These are phyloP conservation scores for Melanerpes aurifrons DNA, from an alignment of 2,113 vertebrate species.

Conservation along the genomic window DNA sequence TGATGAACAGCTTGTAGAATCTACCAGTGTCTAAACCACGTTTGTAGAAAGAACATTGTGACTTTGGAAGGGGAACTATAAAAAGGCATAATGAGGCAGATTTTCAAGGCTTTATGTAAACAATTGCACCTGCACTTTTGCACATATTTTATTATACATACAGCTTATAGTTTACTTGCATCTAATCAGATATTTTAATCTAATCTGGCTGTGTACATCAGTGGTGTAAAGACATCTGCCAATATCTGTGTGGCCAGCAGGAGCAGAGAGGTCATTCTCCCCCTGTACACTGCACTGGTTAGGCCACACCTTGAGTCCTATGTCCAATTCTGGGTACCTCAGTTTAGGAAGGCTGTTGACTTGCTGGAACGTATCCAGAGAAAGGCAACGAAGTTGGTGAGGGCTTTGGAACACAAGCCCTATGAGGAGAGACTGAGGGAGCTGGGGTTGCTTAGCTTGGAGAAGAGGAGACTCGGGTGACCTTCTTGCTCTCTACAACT, in stretches of 20 bases:
- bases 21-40: not conserved
- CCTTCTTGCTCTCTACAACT: too few relatives aligned
- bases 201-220: not conserved
- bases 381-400: too few relatives aligned
- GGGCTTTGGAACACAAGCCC: too few relatives aligned
- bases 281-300: too few relatives aligned
- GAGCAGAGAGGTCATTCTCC: too few relatives aligned
- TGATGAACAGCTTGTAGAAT: not conserved
- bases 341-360: too few relatives aligned
- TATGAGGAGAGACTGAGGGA: too few relatives aligned
- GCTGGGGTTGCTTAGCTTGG: too few relatives aligned
- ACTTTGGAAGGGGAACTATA: not conserved
- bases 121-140: not conserved
- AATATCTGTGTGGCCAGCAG: not conserved
- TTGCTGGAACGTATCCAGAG: too few relatives aligned
- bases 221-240: not conserved
- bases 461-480: too few relatives aligned
- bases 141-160: not conserved
- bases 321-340: too few relatives aligned
- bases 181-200: not conserved
- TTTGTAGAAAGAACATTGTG: not conserved
- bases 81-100: not conserved
- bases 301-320: too few relatives aligned
- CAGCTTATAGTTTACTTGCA: not conserved
- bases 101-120: not conserved